Evolutionary conservation across 30 jellyfish, hydroid and myxozoan species (phyloP), one percentile per base, ranked within the genome.

Genomic region (Aurelia aurita): DNA sequence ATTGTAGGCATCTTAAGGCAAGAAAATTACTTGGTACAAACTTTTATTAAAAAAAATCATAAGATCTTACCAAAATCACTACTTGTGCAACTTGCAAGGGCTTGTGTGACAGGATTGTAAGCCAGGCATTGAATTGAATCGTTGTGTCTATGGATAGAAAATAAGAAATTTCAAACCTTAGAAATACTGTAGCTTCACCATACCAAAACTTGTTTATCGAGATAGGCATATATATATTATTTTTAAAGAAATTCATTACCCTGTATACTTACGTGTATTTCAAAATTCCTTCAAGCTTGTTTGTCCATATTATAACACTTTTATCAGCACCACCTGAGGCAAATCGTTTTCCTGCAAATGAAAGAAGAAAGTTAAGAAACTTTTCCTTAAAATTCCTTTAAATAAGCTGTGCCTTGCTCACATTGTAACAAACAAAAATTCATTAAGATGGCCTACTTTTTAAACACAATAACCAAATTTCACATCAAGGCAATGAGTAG

Each of bases 271-370:
- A 94, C 99, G 97, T 94, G 81, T 94, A 94, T 85, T 94, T 94
- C 70, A 94, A 74, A 20, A 94, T 94, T 60, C 99, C 99, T 85
- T 94, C 99, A 14, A 94, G 79, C 58, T 94, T 84, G 61, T 89
- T 94, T 16, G 97, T 94, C 99, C 99, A 94, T 23, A 94, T 94
- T 43, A 94, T 94, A 31, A 94, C 99, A 77, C 96, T 80, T 75
- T 94, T 94, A 76, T 94, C 99, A 21, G 99, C 99, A 29, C 99
- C 90, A 10, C 99, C 99, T 19, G 99, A 94, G 18, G 99, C 99
- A 84, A 94, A 94, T 26, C 97, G 55, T 61, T 89, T 94, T 11
- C 99, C 99, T 94, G 59, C 29, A 78, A 70, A 23, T 19, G 10
- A 44, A 18, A 34, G 59, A 57, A n/a, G n/a, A 2, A 39, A 39